Percentiles rank a stretch among this genome's conserved stretches.
These are phyloP conservation scores for Passer domesticus DNA, from an alignment of 2,113 vertebrate species.

Conservation along the genomic window DNA sequence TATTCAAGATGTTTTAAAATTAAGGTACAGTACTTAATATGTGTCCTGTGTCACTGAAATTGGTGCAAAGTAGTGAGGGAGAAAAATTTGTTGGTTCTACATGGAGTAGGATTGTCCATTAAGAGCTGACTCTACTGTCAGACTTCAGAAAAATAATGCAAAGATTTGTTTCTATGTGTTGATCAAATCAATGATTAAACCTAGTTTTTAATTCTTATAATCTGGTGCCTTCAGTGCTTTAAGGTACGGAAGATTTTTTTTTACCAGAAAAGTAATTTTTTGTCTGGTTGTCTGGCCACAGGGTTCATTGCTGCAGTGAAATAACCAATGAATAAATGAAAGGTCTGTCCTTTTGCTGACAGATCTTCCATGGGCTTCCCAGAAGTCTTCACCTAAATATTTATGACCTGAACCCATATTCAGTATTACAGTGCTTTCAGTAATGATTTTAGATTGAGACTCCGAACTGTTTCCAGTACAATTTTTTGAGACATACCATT, in stretches of 20 bases:
- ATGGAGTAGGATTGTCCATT: not conserved
- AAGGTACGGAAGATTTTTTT: not conserved
- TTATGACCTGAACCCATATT: not conserved
- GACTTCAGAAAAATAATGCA: not conserved
- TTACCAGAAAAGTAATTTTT: not conserved
- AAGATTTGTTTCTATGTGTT: not conserved
- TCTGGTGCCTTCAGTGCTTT: not conserved
- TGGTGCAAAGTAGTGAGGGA: not conserved
- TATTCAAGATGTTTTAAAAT: not conserved
- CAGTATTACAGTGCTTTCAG: not conserved
- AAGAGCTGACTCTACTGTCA: not conserved
- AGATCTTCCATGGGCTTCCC: not conserved
- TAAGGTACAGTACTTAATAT: not conserved
- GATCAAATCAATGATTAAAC: not conserved
- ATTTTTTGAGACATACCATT: not conserved
- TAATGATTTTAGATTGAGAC: not conserved
- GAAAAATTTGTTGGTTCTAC: not conserved
- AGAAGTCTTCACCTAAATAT: not conserved
- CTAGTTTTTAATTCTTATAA: not conserved
- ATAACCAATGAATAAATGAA: not conserved
- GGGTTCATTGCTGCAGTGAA: not conserved
- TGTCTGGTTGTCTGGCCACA: not conserved
- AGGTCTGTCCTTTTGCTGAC: not conserved
- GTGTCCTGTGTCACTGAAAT: not conserved
- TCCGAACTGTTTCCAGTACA: not conserved